Evolutionary conservation across 2,888 invertebrate species (phyloP).

Genomic region (Scaptodrosophila latifasciaeformis): DNA sequence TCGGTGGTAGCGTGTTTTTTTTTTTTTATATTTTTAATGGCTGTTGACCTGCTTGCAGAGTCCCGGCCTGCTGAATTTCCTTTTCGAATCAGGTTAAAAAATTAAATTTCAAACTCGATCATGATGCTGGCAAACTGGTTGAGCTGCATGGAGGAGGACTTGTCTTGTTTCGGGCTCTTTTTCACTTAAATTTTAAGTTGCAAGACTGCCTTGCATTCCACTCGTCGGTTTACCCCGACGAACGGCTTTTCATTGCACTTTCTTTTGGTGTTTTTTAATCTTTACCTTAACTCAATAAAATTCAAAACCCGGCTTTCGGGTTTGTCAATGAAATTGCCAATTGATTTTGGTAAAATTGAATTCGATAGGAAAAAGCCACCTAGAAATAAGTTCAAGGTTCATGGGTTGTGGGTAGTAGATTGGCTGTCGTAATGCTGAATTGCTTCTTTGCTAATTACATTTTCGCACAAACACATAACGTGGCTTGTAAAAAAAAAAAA

Average conservation of each 20-base stretch:
- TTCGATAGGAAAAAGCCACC: background rate
- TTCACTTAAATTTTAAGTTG: too few species aligned
- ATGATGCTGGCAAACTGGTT: conserved; percentile 51
- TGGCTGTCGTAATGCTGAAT: background rate
- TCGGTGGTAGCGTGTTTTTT: conserved; percentile 6
- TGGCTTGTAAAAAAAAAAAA: conserved; percentile 15
- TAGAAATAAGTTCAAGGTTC: conserved; percentile 17
- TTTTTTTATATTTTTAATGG: background rate
- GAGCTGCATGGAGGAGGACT: conserved; percentile 31
- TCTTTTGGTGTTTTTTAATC: background rate
- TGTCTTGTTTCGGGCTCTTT: conserved; percentile 13
- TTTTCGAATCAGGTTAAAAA: conserved; percentile 57
- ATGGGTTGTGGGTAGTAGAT: background rate
- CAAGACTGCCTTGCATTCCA: too few species aligned
- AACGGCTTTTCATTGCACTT: conserved; percentile 17
- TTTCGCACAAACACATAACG: conserved; percentile 39
- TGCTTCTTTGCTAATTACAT: conserved; percentile 51
- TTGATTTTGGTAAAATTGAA: background rate
- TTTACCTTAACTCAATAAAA: conserved; percentile 46
- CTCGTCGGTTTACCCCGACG: too few species aligned
- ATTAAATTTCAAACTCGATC: conserved; percentile 32
- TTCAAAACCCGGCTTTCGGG: conserved; percentile 22
- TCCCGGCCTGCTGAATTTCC: conserved; percentile 38
- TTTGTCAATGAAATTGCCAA: conserved; percentile 1
- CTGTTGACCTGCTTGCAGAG: conserved; percentile 40